Evolutionary conservation across 2,888 invertebrate species (phyloP).

Genomic region (Cremastobaeus sp.): DNA sequence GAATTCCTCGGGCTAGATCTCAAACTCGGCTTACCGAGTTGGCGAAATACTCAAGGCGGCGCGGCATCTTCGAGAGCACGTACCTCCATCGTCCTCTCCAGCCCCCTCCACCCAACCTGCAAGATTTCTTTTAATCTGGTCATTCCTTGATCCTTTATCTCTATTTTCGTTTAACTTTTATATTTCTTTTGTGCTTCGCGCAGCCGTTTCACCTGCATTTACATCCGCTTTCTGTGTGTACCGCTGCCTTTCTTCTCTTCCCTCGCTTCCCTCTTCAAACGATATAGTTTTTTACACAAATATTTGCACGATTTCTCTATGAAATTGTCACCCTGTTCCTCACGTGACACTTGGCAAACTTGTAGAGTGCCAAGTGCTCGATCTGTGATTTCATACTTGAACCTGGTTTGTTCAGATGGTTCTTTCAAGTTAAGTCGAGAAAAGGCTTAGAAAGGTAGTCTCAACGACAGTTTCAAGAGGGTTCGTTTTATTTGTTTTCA

Average conservation of each 20-base stretch:
- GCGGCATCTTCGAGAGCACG: conserved; percentile 47
- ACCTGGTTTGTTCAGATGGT: conserved; percentile 31
- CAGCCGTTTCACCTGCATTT: conserved; percentile 30
- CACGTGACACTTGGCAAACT: conserved; percentile 51
- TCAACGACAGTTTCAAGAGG: too few relatives aligned
- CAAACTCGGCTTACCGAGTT: conserved; percentile 74
- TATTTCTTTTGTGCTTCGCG: conserved; percentile 18
- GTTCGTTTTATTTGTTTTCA: too few relatives aligned
- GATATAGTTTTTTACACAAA: conserved; percentile 37
- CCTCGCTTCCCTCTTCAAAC: not conserved
- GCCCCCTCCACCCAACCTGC: conserved; percentile 9
- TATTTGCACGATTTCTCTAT: conserved; percentile 52
- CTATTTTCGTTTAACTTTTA: conserved; percentile 5
- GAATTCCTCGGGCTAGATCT: conserved; percentile 71
- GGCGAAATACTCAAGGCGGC: conserved; percentile 72
- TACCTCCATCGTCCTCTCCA: conserved; percentile 1
- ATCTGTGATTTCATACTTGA: conserved; percentile 56
- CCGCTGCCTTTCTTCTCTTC: not conserved
- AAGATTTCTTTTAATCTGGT: not conserved
- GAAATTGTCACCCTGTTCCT: conserved; percentile 43
- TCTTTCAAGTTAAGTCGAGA: too few relatives aligned
- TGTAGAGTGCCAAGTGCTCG: conserved; percentile 53
- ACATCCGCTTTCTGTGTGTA: not conserved
- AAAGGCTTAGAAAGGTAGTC: too few relatives aligned
- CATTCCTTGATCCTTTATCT: conserved; percentile 1